Evolutionary conservation across 2,113 vertebrate genomes (phyloP).

Genomic region (Nycticryphes semicollaris): DNA sequence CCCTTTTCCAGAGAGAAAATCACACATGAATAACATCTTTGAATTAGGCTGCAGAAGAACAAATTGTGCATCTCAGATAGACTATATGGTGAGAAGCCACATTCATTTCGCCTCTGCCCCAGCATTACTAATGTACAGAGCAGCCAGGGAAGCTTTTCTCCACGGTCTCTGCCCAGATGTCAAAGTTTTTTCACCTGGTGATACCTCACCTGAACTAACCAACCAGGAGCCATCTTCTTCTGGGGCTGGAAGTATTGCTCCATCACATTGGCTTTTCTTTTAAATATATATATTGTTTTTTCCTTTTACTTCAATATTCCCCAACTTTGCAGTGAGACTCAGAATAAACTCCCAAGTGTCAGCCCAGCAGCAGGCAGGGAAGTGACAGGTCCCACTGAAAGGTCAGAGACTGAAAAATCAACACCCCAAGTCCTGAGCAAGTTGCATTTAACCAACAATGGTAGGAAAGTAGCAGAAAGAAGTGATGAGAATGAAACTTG

Average conservation of each 20-base stretch:
- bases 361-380: not conserved
- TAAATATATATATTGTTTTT: too few species aligned
- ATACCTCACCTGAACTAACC: not conserved
- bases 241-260: not conserved
- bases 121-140: accelerated
- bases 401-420: not conserved
- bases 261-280: not conserved
- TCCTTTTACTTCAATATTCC: not conserved
- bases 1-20: not conserved
- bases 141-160: not conserved
- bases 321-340: not conserved
- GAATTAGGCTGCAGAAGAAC: not conserved
- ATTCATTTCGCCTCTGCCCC: not conserved
- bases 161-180: not conserved
- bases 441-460: accelerated
- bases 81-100: not conserved
- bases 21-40: not conserved
- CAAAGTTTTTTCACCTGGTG: not conserved
- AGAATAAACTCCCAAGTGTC: accelerated
- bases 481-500: accelerated
- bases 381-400: accelerated
- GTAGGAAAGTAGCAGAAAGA: accelerated
- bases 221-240: not conserved
- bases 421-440: not conserved
- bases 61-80: not conserved